Evolutionary conservation across 2,888 invertebrate genomes (phyloP), one percentile per base, ranked within the genome.

Genomic region (Epistrophella euchroma): DNA sequence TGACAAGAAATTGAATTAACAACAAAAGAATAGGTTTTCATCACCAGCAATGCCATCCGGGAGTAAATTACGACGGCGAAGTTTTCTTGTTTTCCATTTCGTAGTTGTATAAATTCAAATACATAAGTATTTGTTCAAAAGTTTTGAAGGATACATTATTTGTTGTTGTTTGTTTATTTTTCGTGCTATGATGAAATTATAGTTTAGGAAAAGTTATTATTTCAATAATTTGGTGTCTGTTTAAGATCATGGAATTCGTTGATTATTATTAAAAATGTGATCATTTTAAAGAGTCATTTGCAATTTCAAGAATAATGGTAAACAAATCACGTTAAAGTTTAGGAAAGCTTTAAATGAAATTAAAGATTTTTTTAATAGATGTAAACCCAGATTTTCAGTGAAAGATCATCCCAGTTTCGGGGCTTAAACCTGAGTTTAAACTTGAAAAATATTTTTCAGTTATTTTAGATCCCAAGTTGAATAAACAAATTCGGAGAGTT

Each of bases 1-100:
- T 74, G 85, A 81, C 81, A 77, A 77, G 80, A 85, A 78, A 80
- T 85, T 85, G 81, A 73, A 86, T 81, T 81, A 86, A 86, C 72
- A 73, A 77, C 66, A 72, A 80, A 56, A 76, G 47, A 66, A 66
- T 66, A 47, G 32, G 35, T 66, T 66, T 50, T 58, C 70, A 74
- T 70, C 62, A 68, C 60, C 60, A 77, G 50, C 58, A 47, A 47
- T 47, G 32, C 66, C 25, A 45, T 10, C 25, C 62, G 43, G 32
- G 64, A 79, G 72, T 73, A 22, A 73, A 79, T 56, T 56, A 72
- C 40, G 17, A 35, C 7, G 56, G n/a, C 19, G 55, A 62, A 55
- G 58, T 70, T 52, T 66, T n/a, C 28, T 50, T 58, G 40, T 60
- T 50, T 76, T 70, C 40, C 40, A 55, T 78, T 78, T 13, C 40